These are phyloP conservation scores for Esox lucius DNA, from an alignment of 2,797 vertebrate genomes.

Conservation along the genomic window DNA sequence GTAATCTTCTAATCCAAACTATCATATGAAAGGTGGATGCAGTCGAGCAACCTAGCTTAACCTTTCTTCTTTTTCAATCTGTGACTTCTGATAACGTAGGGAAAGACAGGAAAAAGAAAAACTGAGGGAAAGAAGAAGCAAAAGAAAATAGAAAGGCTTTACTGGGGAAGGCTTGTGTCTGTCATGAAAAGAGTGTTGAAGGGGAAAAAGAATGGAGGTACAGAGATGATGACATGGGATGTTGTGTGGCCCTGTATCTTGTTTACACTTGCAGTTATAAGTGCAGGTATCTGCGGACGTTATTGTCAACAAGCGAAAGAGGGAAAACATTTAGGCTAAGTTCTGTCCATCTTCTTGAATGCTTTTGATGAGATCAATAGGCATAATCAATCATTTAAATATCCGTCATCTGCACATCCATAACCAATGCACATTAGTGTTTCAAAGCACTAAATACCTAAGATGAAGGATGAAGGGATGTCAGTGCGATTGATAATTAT, in stretches of 20 bases:
- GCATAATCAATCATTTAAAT: neutral
- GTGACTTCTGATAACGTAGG: conserved; percentile 15
- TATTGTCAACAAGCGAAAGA: neutral
- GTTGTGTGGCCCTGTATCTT: neutral
- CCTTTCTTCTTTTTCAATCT: conserved; percentile 58
- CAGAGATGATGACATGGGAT: conserved; percentile 58
- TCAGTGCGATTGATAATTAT: too few relatives aligned
- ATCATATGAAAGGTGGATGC: conserved; percentile 55
- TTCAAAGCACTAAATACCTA: neutral
- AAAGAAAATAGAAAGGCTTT: conserved; percentile 8
- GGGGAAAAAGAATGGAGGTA: conserved; percentile 9
- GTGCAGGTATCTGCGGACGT: neutral
- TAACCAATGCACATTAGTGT: neutral
- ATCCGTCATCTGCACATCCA: neutral
- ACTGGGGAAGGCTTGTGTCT: neutral
- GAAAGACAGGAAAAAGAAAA: conserved; percentile 11
- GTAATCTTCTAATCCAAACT: conserved; percentile 64
- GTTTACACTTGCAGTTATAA: neutral
- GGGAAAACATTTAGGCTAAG: neutral
- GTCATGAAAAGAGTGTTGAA: neutral
- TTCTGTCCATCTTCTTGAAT: neutral
- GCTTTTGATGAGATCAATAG: neutral
- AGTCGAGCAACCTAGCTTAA: conserved; percentile 52
- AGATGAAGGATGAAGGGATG: neutral
- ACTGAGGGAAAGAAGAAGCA: conserved; percentile 6